phyloP scores from a whole-genome alignment of 2,888 invertebrate genomes.

The Smittia sp. region DNA sequence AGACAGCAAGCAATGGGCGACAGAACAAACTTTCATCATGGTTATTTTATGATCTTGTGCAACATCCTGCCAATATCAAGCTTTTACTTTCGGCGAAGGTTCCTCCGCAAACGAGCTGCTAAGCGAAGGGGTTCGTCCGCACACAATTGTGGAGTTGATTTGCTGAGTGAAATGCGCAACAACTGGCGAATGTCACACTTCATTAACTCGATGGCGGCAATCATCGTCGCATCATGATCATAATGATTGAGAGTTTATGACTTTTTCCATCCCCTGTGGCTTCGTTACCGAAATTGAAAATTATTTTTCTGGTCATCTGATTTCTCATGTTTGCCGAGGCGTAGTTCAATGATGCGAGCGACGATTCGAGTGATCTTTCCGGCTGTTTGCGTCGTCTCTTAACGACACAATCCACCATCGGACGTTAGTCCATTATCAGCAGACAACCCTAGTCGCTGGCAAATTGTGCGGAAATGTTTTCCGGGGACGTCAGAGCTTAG shows the following conservation, averaged over 20 bases:
- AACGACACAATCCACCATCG: too few relatives aligned
- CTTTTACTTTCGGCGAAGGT: background rate
- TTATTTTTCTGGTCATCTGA: background rate
- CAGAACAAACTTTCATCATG: background rate
- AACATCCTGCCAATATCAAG: slow-evolving; percentile 27
- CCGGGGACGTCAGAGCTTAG: too few relatives aligned
- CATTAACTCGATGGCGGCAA: background rate
- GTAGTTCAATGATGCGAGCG: background rate
- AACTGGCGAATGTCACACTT: background rate
- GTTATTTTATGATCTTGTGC: slow-evolving; percentile 5
- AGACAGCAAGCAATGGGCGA: too few relatives aligned
- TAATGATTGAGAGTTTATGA: background rate
- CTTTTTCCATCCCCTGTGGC: background rate
- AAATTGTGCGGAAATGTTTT: too few relatives aligned
- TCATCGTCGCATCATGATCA: background rate
- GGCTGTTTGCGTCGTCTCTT: background rate
- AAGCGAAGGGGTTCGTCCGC: background rate
- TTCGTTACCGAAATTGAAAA: background rate
- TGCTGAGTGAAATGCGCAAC: background rate
- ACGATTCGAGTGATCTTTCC: background rate
- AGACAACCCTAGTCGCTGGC: too few relatives aligned
- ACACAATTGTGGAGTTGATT: slow-evolving; percentile 4
- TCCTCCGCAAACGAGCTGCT: background rate
- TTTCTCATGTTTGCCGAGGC: background rate
- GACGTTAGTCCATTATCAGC: too few relatives aligned